Conservation (phyloP, 2,888 invertebrate species). For the Drosophila neotestacea region DNA sequence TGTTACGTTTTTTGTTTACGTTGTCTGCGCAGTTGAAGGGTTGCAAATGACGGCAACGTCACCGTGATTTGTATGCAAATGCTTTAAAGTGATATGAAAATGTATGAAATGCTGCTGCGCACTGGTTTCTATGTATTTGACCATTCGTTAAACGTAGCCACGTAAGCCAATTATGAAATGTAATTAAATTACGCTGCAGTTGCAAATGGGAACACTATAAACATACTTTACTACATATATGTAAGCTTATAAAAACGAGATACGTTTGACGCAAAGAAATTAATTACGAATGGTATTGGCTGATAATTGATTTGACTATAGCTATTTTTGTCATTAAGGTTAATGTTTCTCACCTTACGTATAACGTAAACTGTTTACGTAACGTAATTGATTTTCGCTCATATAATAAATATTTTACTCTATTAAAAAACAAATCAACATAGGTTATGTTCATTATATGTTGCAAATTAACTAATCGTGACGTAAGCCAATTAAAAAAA, state of each 20-base stretch:
- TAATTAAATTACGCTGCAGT: constrained; percentile 63
- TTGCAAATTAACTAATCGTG: background rate
- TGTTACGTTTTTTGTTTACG: background rate
- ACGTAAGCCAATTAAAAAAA: background rate
- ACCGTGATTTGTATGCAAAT: constrained; percentile 75
- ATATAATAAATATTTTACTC: no score
- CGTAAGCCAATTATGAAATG: constrained; percentile 67
- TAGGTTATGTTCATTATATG: no score
- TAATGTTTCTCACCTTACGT: background rate
- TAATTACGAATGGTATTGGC: background rate
- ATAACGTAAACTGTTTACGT: constrained; percentile 5
- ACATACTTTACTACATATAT: background rate
- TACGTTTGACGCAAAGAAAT: constrained; percentile 2
- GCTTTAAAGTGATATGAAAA: constrained; percentile 1
- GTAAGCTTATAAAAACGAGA: background rate
- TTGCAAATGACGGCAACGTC: constrained; percentile 49
- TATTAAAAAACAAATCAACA: no score
- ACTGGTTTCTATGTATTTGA: constrained; percentile 27
- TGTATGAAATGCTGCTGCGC: constrained; percentile 42
- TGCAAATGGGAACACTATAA: no score
- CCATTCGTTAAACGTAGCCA: constrained; percentile 44
- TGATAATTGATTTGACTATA: background rate
- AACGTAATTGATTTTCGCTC: no score
- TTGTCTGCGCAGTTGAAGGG: constrained; percentile 69
- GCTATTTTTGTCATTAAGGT: background rate